These are phyloP conservation scores for Anarhynchus alexandrinus DNA, from an alignment of 2,113 vertebrate species.

Conservation along the genomic window DNA sequence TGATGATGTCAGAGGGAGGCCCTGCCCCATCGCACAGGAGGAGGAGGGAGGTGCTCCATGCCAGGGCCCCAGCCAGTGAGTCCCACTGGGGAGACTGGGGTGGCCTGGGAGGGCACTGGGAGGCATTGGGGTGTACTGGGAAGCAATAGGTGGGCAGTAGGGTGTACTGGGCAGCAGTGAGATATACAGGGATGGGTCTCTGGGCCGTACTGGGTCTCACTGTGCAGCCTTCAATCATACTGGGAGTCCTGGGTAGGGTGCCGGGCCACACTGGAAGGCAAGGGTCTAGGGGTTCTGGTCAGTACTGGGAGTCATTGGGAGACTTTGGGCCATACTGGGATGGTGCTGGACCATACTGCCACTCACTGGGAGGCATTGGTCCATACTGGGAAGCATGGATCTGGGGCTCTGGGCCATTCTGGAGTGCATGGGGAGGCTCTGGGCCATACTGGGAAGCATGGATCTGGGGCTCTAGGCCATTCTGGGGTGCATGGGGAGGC, in stretches of 20 bases:
- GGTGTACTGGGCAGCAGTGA: not conserved
- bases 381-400: too few relatives aligned
- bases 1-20: too few relatives aligned
- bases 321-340: not conserved
- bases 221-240: not conserved
- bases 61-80: not conserved
- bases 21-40: not conserved
- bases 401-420: not conserved
- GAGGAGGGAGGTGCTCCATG: rapidly evolving
- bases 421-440: not conserved
- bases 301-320: too few relatives aligned
- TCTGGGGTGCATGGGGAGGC: too few relatives aligned
- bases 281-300: not conserved
- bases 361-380: not conserved
- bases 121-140: not conserved
- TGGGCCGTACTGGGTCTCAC: too few relatives aligned
- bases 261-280: too few relatives aligned
- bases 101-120: not conserved
- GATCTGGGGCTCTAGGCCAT: not conserved
- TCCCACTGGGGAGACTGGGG: too few relatives aligned
- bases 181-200: not conserved
- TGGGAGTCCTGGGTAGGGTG: too few relatives aligned
- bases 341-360: too few relatives aligned
- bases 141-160: not conserved
- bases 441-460: too few relatives aligned